A percentile compares a stretch with the other conserved stretches of the same genome.
phyloP scores from a whole-genome alignment of 2,113 vertebrate species.

The Hippocampus comes region DNA sequence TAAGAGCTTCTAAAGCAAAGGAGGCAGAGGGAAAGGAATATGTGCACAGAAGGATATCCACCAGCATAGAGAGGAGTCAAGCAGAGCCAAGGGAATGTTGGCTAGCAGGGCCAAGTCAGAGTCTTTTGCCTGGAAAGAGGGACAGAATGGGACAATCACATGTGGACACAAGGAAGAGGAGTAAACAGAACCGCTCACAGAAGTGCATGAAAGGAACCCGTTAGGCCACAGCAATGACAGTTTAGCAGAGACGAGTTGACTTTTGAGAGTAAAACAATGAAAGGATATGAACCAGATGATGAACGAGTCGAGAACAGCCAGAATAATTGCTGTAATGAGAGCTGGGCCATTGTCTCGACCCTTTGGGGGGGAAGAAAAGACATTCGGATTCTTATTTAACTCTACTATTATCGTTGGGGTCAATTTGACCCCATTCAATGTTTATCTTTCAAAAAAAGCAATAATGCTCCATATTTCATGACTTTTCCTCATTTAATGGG shows the following conservation, averaged over 20 bases:
- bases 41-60: conserved; percentile 84
- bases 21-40: conserved; percentile 41
- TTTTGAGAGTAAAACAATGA: conserved; percentile 16
- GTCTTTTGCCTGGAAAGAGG: conserved; percentile 75
- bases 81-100: conserved; percentile 84
- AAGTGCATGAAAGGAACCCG: conserved; percentile 15
- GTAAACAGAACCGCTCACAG: conserved; percentile 25
- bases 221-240: conserved; percentile 2
- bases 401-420: too few relatives aligned
- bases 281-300: conserved; percentile 88
- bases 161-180: conserved; percentile 24
- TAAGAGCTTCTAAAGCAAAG: conserved; percentile 16
- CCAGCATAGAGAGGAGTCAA: conserved; percentile 89
- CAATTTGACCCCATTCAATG: too few relatives aligned
- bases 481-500: too few relatives aligned
- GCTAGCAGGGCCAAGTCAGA: conserved; percentile 83
- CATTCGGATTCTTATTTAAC: conserved; percentile 15
- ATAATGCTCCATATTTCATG: too few relatives aligned
- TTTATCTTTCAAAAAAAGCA: too few relatives aligned
- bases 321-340: conserved; percentile 73
- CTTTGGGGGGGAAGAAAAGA: conserved; percentile 50
- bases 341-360: conserved; percentile 72
- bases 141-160: conserved; percentile 29
- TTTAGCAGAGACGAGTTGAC: neutral
- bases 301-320: conserved; percentile 80